Evolutionary conservation across 2,797 vertebrate species (phyloP).

Genomic region (Oreochromis mossambicus): DNA sequence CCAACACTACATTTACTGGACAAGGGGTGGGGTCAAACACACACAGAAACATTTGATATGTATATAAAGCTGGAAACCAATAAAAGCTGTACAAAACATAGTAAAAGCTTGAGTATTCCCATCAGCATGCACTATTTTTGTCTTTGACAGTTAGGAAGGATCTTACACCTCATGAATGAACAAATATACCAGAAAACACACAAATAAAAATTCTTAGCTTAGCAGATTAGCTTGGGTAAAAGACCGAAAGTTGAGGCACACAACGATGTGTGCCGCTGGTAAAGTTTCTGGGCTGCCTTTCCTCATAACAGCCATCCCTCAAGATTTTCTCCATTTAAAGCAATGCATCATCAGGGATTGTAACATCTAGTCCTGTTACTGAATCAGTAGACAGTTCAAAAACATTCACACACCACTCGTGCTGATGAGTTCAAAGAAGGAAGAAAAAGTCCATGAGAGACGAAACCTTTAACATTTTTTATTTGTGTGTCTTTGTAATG

Average conservation of each 20-base stretch:
- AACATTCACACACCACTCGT: neutral
- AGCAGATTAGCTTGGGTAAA: neutral
- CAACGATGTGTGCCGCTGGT: neutral
- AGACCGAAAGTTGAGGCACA: neutral
- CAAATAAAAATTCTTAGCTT: neutral
- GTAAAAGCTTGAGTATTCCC: neutral
- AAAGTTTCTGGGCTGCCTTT: neutral
- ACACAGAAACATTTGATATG: neutral
- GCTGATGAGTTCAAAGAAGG: neutral
- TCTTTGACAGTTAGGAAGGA: neutral
- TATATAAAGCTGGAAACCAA: neutral
- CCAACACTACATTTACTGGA: neutral
- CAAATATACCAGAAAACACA: neutral
- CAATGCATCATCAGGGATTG: neutral
- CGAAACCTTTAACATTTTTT: rapidly evolving
- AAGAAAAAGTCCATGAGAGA: neutral
- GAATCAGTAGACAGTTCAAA: neutral
- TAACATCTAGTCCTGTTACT: neutral
- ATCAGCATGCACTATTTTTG: neutral
- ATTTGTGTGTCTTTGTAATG: neutral
- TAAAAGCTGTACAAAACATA: neutral
- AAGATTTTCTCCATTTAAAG: neutral
- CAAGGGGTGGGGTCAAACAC: neutral
- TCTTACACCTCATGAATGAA: neutral
- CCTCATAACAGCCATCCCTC: neutral